A percentile compares a stretch with the other conserved stretches of the same genome.
Conservation (phyloP, 2,113 vertebrate species). For the Hiodon tergisus region DNA sequence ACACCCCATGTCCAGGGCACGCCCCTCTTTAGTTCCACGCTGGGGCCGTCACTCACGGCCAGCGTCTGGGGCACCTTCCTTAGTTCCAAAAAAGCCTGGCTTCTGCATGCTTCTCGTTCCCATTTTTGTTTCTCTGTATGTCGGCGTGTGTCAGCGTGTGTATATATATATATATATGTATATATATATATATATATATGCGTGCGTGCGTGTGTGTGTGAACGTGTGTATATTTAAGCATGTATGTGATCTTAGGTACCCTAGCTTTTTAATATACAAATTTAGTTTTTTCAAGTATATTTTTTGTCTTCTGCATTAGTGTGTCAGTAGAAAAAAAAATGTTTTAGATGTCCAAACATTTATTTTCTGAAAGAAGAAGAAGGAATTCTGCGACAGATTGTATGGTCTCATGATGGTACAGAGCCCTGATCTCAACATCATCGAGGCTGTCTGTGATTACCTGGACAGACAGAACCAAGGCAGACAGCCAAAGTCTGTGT, state of each 20-base stretch:
- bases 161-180: constrained; percentile 7
- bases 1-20: constrained; percentile 42
- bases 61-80: neutral
- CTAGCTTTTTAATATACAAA: constrained; percentile 37
- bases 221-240: no score
- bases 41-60: neutral
- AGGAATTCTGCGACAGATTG: no score
- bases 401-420: no score
- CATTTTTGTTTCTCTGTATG: constrained; percentile 24
- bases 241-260: constrained; percentile 44
- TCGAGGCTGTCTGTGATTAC: no score
- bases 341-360: no score
- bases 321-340: no score
- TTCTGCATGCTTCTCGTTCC: neutral
- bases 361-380: no score
- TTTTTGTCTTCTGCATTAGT: no score
- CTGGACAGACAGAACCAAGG: neutral
- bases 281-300: no score
- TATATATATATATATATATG: neutral
- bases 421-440: no score
- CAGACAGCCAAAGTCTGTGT: neutral
- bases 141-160: constrained; percentile 50
- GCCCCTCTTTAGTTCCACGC: constrained; percentile 60
- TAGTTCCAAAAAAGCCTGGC: neutral
- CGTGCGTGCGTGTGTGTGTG: neutral